Evolutionary conservation across 2,888 invertebrate species (phyloP).

Genomic region (Seira ritae): DNA sequence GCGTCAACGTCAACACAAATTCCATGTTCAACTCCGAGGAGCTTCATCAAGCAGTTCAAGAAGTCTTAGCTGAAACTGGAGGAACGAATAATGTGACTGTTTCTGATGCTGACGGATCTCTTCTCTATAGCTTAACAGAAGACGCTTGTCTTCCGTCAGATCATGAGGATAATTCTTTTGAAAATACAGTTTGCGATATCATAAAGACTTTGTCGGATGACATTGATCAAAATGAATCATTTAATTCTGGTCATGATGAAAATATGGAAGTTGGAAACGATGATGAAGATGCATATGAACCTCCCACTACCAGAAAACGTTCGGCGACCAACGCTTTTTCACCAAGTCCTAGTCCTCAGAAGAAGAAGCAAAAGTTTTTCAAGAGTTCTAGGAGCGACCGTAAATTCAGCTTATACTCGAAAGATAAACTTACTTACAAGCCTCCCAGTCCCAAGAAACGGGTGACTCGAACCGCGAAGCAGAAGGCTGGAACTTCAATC

Average conservation of each 20-base stretch:
- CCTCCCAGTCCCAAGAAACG: slow-evolving; percentile 52
- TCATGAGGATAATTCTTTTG: slow-evolving; percentile 3
- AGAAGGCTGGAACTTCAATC: background rate
- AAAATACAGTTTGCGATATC: slow-evolving; percentile 22
- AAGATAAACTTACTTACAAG: slow-evolving; percentile 24
- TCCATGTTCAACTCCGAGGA: slow-evolving; percentile 30
- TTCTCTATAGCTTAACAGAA: slow-evolving; percentile 42
- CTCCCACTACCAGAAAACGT: slow-evolving; percentile 39
- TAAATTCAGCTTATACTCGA: background rate
- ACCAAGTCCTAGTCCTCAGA: slow-evolving; percentile 46
- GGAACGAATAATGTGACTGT: background rate
- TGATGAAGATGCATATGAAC: too few relatives aligned
- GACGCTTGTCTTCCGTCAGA: slow-evolving; percentile 48
- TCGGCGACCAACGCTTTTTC: slow-evolving; percentile 54
- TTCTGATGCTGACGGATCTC: slow-evolving; percentile 29
- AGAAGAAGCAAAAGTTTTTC: slow-evolving; percentile 65
- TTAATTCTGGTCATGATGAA: background rate
- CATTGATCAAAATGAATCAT: slow-evolving; percentile 20
- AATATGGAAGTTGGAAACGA: background rate
- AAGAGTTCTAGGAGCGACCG: slow-evolving; percentile 47
- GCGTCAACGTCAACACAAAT: too few relatives aligned
- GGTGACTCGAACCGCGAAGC: background rate
- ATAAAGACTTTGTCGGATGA: slow-evolving; percentile 26
- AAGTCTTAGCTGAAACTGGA: slow-evolving; percentile 24
- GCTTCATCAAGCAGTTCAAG: slow-evolving; percentile 15